Base-by-base conservation (phyloP, 2,797 vertebrate species). In the Myiotriccus ornatus region DNA sequence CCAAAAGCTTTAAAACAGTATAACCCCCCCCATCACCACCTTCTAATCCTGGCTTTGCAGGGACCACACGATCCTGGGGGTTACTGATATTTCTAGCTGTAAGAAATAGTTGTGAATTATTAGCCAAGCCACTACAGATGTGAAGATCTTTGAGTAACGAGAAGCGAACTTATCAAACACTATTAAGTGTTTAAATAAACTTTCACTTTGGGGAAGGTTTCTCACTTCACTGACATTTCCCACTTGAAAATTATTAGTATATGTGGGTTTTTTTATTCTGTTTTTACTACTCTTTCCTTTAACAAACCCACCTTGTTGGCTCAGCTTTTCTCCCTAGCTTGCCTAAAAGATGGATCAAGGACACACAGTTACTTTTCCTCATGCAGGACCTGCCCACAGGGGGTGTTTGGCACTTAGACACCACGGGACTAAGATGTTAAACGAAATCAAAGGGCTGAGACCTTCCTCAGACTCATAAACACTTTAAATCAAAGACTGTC, bases 11-110 rank as follows among this genome's bases (percentile, higher is more conserved):
- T 59, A 44, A 47, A 90, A 55, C 11, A 79, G 23, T 59, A 27
- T 30, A 22, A 23, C 10, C 22, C 7, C 6, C 28, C 0, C 0
- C 10, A 41, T 25, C 10, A 41, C 25, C 10, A 41, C 25, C 10
- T 69, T 79, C 20, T 37, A n/a, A 19, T 30, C 12, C 6, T 11
- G 37, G 15, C 47, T 85, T 80, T 74, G 30, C 21, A 70, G 10
- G 14, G 20, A 52, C 14, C 2, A 1, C 27, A 1, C 35, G 83
- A 15, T 67, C 25, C 49, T 43, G 47, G 60, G 50, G 4, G 8
- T 43, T 62, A 76, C 6, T 89, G 19, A 5, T 35, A 62, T 46
- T 57, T 49, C 37, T 30, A 30, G 50, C 28, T 62, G 24, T 34
- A 27, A 91, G 43, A 82, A 75, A 60, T 8, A 65, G 32, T n/a